A percentile compares a stretch with the other conserved stretches of the same genome.
Conservation (phyloP, 2,797 vertebrate species). For the Limosa lapponica region DNA sequence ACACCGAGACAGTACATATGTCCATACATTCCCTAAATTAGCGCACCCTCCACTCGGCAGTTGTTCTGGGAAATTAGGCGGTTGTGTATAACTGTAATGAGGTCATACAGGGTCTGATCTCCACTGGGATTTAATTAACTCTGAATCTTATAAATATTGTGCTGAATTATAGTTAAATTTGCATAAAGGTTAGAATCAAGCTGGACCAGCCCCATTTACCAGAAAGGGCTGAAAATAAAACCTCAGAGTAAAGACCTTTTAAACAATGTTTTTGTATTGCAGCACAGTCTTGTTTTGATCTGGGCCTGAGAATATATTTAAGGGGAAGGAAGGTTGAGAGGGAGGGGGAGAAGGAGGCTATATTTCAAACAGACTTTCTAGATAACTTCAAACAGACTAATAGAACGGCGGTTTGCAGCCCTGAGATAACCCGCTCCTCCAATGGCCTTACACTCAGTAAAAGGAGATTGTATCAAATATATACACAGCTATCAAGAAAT, state of each 20-base stretch:
- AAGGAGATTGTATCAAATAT: slow-evolving; percentile 55
- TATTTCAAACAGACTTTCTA: slow-evolving; percentile 68
- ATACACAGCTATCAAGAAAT: slow-evolving; percentile 50
- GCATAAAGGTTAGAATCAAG: slow-evolving; percentile 72
- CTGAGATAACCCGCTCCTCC: slow-evolving; percentile 56
- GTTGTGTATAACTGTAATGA: slow-evolving; percentile 76
- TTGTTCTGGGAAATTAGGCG: slow-evolving; percentile 72
- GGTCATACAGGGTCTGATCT: slow-evolving; percentile 77
- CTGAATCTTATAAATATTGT: slow-evolving; percentile 79
- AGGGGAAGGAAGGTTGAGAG: slow-evolving; percentile 33
- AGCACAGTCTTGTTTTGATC: slow-evolving; percentile 37
- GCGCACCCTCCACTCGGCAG: slow-evolving; percentile 37
- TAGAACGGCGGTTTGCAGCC: slow-evolving; percentile 65
- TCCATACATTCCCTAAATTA: slow-evolving; percentile 61
- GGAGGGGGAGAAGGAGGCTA: slow-evolving; percentile 18
- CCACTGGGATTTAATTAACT: slow-evolving; percentile 78
- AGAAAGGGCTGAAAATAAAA: slow-evolving; percentile 32
- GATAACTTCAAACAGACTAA: slow-evolving; percentile 72
- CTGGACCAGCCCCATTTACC: slow-evolving; percentile 53
- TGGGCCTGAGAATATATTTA: slow-evolving; percentile 44
- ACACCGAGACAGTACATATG: slow-evolving; percentile 61
- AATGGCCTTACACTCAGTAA: slow-evolving; percentile 53
- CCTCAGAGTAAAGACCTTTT: background rate
- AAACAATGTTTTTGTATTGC: slow-evolving; percentile 26
- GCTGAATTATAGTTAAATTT: slow-evolving; percentile 75